Evolutionary conservation across 2,888 invertebrate genomes (phyloP).

Genomic region (Hypomecis punctinalis): DNA sequence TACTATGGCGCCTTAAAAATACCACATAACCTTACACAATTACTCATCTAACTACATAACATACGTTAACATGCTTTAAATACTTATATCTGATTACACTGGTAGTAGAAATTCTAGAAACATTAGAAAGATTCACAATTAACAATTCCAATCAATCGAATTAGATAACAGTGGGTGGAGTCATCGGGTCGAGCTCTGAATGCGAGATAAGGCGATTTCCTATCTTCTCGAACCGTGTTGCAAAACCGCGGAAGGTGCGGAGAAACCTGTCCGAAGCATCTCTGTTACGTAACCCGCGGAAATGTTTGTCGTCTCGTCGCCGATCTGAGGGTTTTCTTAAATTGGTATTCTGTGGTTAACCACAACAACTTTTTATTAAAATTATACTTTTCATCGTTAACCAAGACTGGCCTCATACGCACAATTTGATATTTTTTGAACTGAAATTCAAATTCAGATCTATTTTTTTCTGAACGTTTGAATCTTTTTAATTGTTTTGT

Average conservation of each 20-base stretch:
- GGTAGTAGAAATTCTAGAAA: neutral
- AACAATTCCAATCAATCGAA: conserved; percentile 19
- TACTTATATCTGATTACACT: no score
- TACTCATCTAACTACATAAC: no score
- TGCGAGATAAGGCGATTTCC: conserved; percentile 50
- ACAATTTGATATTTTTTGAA: no score
- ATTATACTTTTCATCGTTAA: no score
- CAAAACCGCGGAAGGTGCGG: conserved; percentile 64
- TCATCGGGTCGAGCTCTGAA: conserved; percentile 35
- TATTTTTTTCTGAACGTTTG: no score
- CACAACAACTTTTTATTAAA: neutral
- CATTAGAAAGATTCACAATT: conserved; percentile 14
- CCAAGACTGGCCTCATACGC: no score
- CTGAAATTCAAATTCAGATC: no score
- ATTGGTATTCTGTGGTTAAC: conserved; percentile 14
- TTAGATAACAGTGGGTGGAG: conserved; percentile 20
- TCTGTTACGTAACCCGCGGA: conserved; percentile 54
- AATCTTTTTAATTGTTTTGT: no score
- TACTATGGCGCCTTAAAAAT: no score
- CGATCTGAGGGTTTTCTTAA: conserved; percentile 19
- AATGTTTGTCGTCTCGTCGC: conserved; percentile 49
- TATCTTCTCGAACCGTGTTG: conserved; percentile 56
- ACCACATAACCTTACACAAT: no score
- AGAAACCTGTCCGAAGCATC: conserved; percentile 56
- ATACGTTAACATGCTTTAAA: no score